Base-by-base conservation (phyloP, 2,888 invertebrate genomes). In the Troides aeacus region DNA sequence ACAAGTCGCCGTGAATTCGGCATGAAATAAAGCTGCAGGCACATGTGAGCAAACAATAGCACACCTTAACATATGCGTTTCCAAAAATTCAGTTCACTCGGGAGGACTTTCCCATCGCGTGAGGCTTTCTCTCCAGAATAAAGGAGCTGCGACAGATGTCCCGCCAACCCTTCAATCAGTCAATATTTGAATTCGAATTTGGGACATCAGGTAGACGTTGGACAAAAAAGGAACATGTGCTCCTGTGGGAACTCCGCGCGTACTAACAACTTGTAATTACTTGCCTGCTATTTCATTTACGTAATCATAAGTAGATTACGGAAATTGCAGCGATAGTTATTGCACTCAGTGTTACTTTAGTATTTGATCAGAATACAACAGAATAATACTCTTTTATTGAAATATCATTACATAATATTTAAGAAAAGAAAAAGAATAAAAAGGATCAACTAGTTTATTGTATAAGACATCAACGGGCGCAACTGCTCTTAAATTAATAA, bases 151-250 rank as follows among this genome's bases (percentile, higher is more conserved):
- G 87, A 87, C 92, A 92, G 91, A 89, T 91, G 92, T 85, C 83
- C 78, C 78, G 73, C 77, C 80, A 87, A 88, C 90, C 91, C 90
- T 90, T 92, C 92, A 91, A 91, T 92, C 90, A 90, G 87, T 88
- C 90, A 89, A 90, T 91, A 90, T 90, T 91, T 91, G 89, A 88
- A 88, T 88, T 87, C 77, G 76, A 75, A 76, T 75, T 77, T 73
- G 77, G 74, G 74, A 78, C 71, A 71, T 70, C 79, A 81, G 81
- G 79, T 81, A 81, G 68, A 64, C 50, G 46, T 64, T 30, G 68
- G 24, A 64, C 76, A 78, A 84, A 82, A 84, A 78, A 75, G 42
- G 71, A 82, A 80, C 85, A 85, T 82, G 80, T 86, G 85, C 71
- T 65, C 70, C 72, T 78, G 80, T 81, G 81, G 80, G 83, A 82